These are phyloP conservation scores for Diuraphis noxia DNA, from an alignment of 1,140 invertebrate species.

Conservation along the genomic window DNA sequence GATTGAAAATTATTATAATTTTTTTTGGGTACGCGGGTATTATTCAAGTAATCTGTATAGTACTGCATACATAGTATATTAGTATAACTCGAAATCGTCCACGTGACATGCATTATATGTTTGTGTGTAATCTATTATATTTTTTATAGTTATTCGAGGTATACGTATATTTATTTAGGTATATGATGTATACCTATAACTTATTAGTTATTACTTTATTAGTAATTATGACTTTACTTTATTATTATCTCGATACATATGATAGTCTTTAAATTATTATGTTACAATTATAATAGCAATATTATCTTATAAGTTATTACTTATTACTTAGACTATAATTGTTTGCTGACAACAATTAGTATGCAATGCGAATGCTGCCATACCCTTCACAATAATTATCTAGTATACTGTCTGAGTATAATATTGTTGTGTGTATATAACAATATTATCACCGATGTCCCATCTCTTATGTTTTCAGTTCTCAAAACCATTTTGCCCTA, in stretches of 20 bases:
- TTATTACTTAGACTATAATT: neutral
- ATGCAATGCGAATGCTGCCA: neutral
- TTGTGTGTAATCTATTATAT: too few species aligned
- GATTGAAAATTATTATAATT: neutral
- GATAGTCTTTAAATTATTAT: neutral
- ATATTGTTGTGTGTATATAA: neutral
- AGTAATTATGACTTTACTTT: too few species aligned
- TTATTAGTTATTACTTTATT: neutral
- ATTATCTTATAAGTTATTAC: neutral
- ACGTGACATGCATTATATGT: neutral
- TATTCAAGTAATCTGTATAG: neutral
- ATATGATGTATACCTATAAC: neutral
- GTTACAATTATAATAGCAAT: neutral
- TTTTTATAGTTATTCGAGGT: too few species aligned
- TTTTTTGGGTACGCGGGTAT: neutral
- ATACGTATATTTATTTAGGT: neutral
- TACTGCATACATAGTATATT: neutral
- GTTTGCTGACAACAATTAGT: neutral
- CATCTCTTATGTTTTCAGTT: neutral
- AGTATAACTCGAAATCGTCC: neutral
- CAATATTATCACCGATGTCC: neutral
- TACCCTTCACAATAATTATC: neutral
- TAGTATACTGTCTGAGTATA: neutral
- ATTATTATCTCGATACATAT: neutral
- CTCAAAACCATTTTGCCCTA: neutral